A percentile compares a stretch with the other conserved stretches of the same genome.
phyloP scores from a whole-genome alignment of 2,797 vertebrate species.

The Hemitrygon akajei region DNA sequence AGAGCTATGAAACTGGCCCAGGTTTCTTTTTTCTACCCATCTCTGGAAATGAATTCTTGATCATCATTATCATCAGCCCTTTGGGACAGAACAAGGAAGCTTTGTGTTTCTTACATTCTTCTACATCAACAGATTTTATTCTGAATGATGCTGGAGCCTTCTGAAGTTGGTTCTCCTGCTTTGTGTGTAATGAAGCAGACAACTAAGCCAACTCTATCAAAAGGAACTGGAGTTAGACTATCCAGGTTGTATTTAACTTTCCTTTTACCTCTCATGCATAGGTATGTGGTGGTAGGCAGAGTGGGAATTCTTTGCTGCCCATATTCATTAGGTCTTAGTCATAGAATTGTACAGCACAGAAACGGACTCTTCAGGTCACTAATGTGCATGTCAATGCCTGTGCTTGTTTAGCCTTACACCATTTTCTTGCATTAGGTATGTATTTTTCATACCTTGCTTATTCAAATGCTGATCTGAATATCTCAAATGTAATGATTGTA shows the following conservation, averaged over 20 bases:
- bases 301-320: background rate
- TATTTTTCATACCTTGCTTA: no score
- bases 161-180: background rate
- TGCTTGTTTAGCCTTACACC: no score
- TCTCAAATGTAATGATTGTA: no score
- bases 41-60: background rate
- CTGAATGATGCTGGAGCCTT: background rate
- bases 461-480: no score
- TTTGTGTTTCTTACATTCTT: background rate
- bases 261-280: background rate
- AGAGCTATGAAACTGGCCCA: background rate
- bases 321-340: background rate
- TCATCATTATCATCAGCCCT: background rate
- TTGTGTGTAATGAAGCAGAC: background rate
- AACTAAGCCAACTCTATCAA: background rate
- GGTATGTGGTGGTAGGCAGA: background rate
- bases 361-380: no score
- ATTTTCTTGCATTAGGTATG: no score
- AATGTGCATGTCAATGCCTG: no score
- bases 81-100: background rate
- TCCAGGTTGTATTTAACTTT: background rate
- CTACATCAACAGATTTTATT: background rate
- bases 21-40: background rate
- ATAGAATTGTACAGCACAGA: no score
- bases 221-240: background rate